Conservation (phyloP, 2,113 vertebrate genomes). For the Alectura lathami region DNA sequence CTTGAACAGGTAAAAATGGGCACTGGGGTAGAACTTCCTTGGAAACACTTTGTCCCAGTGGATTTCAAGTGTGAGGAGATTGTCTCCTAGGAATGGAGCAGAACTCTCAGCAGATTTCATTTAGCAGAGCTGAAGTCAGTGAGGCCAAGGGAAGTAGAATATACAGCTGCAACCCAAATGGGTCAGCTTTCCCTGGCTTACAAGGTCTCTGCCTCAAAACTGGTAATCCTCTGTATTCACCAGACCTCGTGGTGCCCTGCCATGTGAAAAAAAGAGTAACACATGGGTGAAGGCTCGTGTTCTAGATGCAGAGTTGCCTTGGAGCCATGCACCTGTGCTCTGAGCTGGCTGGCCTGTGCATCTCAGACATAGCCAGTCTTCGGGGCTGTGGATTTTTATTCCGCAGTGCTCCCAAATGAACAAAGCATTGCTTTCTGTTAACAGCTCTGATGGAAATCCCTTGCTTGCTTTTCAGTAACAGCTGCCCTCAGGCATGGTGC, state of each 20-base stretch:
- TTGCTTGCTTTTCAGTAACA: neutral
- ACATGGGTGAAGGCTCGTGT: neutral
- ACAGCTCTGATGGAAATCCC: neutral
- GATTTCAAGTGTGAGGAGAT: neutral
- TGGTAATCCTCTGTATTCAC: no score
- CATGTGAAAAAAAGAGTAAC: neutral
- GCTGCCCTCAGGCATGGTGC: neutral
- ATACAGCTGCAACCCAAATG: neutral
- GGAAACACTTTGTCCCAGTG: neutral
- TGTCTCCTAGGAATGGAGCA: neutral
- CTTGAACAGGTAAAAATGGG: slow-evolving; percentile 88
- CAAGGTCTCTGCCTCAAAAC: neutral
- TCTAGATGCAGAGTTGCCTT: neutral
- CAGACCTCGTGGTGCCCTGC: neutral
- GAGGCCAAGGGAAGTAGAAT: neutral
- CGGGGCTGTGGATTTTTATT: neutral
- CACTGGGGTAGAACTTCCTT: fast-evolving
- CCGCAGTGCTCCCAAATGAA: neutral
- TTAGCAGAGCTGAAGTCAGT: no score
- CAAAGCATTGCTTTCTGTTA: neutral
- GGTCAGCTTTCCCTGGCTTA: neutral
- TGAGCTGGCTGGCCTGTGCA: neutral
- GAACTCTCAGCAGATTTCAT: no score
- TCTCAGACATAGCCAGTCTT: neutral
- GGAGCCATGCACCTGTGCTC: neutral